Base-by-base conservation (phyloP, 2,888 invertebrate species). In the Cyaniris semiargus region DNA sequence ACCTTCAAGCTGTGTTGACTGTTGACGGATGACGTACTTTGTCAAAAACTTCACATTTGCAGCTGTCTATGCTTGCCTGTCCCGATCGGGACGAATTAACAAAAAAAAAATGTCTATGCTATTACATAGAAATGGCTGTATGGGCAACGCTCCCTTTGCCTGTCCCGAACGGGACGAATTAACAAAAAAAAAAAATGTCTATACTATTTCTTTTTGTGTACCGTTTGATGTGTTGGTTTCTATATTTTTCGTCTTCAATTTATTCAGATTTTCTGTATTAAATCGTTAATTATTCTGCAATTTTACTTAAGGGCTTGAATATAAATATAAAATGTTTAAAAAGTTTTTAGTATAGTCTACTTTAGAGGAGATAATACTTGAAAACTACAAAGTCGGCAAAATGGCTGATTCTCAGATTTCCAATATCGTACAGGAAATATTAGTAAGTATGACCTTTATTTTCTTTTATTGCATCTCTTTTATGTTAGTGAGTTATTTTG, bases 391-490 rank as follows among this genome's bases (percentile, higher is more conserved):
- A 74, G 74, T 74, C 74, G 74, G 74, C 74, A 74, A 74, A 82
- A 96, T 96, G 95, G 93, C 93, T 79, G 96, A 96, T 86, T 90
- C 94, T 72, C 95, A 95, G 89, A 94, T 96, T 75, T 91, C 95
- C 27, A 95, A 90, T 83, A 95, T 96, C 80, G 95, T 96, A 23
- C 96, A 95, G 85, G 96, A 96, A 82, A 96, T 96, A 84, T 89
- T 96, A 92, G 96, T 95, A 86, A 94, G 95, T 90, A 77, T 77
- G n/a, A 31, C 44, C 56, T 27, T 38, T 71, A 71, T 21, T 71
- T 15, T n/a, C 8, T 38, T 71, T 38, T n/a, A 38, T 7, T 38
- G 10, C 5, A n/a, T n/a, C 60, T 27, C 13, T 15, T 27, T 66
- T 27, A 66, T 66, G 13, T 5, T 66, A 23, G 7, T 21, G 3